Evolutionary conservation across 2,797 vertebrate genomes (phyloP), one percentile per base, ranked within the genome.

Genomic region (Esox masquinongy): DNA sequence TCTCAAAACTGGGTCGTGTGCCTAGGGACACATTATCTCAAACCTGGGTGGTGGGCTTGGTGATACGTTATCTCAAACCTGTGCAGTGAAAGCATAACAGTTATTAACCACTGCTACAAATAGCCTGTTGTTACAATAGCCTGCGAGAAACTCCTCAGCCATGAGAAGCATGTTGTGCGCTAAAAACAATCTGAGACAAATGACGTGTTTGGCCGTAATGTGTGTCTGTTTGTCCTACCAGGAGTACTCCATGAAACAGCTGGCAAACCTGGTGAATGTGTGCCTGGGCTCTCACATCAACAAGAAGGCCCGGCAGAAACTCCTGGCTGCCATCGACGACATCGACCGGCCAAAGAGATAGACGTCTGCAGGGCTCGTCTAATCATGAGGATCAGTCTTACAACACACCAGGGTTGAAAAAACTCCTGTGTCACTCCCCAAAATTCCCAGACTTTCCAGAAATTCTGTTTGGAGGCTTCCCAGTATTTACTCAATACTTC

Each of bases 231-330:
- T 70, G 31, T 81, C 31, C 71, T 14, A 36, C 9, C 92, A 99
- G 98, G 98, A 99, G 76, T 99, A 99, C 92, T 99, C 98, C 79
- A 96, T 96, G 82, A 99, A 99, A 92, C 98, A 99, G 92, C 87
- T 99, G 67, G 96, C 95, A 78, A 99, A 99, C 85, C 85, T 99
- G 92, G 98, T 99, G 85, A 99, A 96, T 61, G 97, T 99, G 80
- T 99, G 98, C 80, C 91, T 99, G 83, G 98, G 98, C 72, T 97
- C 98, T 8, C 96, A 99, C 85, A 99, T 99, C 90, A 99, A 99
- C 93, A 99, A 99, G 88, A 99, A 97, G 89, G 96, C 98, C 70
- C 94, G 96, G 80, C 98, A 99, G 90, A 99, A 97, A 87, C 95
- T 99, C 16, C 93, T 99, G 49, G 94, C 98, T 15, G 95, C 97